Evolutionary conservation across 2,888 invertebrate species (phyloP).

Genomic region (Dicranocentrus wangi): DNA sequence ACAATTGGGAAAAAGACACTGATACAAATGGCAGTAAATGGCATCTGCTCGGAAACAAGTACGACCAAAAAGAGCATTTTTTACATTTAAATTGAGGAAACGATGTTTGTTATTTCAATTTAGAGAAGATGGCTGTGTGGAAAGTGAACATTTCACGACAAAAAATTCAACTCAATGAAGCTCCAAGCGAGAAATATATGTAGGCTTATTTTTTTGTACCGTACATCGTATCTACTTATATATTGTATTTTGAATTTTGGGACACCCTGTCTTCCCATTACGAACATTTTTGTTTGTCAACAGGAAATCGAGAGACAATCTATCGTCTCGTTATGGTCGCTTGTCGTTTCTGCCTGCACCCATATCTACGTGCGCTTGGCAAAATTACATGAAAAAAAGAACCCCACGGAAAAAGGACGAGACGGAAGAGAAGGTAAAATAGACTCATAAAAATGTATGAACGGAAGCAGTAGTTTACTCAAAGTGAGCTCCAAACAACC

Average conservation of each 20-base stretch:
- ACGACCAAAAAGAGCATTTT: background rate
- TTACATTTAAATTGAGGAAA: background rate
- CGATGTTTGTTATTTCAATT: background rate
- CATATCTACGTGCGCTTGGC: no score
- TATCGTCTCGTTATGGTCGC: constrained; percentile 23
- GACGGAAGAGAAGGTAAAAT: constrained; percentile 10
- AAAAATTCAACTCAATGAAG: background rate
- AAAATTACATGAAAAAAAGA: no score
- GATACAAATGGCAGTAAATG: constrained; percentile 24
- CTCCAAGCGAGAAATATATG: background rate
- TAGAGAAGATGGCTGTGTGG: background rate
- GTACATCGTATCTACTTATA: background rate
- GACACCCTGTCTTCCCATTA: background rate
- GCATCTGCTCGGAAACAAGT: background rate
- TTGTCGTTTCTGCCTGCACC: background rate
- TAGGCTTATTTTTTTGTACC: background rate
- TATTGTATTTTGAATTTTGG: constrained; percentile 5
- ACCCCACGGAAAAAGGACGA: background rate
- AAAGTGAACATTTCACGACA: background rate
- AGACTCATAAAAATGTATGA: constrained; percentile 36
- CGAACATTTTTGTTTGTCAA: background rate
- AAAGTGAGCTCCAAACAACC: background rate
- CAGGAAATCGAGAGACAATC: constrained; percentile 25
- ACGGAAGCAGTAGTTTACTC: constrained; percentile 8
- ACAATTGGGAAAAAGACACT: background rate